Evolutionary conservation across 2,113 vertebrate species (phyloP).

Genomic region (Colossoma macropomum): DNA sequence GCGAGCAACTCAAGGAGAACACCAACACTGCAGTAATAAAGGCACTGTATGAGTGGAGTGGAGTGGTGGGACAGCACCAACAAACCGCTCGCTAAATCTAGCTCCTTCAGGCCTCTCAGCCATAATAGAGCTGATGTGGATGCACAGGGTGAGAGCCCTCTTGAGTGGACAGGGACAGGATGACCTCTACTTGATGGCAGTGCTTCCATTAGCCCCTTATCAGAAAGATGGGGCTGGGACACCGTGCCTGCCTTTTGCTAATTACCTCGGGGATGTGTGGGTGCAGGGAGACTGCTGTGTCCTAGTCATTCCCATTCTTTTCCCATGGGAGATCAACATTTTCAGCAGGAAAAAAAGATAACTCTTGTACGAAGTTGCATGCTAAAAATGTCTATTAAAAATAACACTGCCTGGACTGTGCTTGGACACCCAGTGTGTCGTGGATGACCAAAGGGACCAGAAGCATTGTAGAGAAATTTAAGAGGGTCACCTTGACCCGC

Average conservation of each 20-base stretch:
- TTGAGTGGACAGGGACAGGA: conserved; percentile 17
- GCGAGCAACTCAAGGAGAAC: conserved; percentile 36
- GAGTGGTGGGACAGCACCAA: neutral
- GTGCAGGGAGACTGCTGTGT: neutral
- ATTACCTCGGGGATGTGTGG: conserved; percentile 60
- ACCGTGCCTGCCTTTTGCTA: conserved; percentile 57
- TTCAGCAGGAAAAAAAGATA: neutral
- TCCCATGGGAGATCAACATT: neutral
- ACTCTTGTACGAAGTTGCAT: neutral
- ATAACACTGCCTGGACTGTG: neutral
- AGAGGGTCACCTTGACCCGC: conserved; percentile 69
- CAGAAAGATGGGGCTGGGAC: conserved; percentile 49
- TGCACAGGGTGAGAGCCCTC: neutral
- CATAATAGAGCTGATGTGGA: conserved; percentile 16
- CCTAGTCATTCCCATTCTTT: neutral
- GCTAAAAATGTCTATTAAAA: neutral
- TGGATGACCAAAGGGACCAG: neutral
- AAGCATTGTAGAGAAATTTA: conserved; percentile 56
- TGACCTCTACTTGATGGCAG: conserved; percentile 61
- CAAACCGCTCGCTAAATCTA: neutral
- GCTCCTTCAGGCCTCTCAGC: conserved; percentile 4
- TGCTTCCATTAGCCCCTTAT: conserved; percentile 66
- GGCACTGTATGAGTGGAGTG: neutral
- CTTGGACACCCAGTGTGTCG: conserved; percentile 23
- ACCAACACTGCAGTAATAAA: conserved; percentile 4